A percentile compares a stretch with the other conserved stretches of the same genome.
Conservation (phyloP, 2,888 invertebrate genomes). For the Calameuta idolon region DNA sequence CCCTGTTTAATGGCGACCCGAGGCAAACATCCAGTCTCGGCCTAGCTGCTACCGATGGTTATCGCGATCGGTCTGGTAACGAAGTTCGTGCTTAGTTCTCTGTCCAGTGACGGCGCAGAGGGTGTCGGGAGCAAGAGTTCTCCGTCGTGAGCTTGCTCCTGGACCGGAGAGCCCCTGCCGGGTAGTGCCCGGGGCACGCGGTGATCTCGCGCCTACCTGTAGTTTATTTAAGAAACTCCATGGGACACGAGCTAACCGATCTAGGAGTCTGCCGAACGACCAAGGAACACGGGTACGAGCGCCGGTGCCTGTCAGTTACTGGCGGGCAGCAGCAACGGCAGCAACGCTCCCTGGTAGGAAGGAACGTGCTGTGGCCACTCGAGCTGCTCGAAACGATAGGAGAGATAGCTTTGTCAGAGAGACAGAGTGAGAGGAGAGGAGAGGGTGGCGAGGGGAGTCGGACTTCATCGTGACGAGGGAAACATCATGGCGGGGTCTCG, state of each 20-base stretch:
- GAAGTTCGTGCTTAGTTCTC: background rate
- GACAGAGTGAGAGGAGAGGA: constrained; percentile 5
- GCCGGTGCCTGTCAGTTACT: background rate
- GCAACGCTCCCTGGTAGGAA: background rate
- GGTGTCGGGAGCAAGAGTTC: background rate
- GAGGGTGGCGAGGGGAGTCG: constrained; percentile 10
- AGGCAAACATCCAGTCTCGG: background rate
- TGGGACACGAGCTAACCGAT: constrained; percentile 37
- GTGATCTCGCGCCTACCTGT: constrained; percentile 49
- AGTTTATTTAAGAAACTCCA: constrained; percentile 48
- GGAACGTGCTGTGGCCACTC: background rate
- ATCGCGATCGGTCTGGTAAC: background rate
- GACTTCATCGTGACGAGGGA: constrained; percentile 13
- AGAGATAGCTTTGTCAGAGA: background rate
- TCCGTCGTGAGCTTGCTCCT: background rate
- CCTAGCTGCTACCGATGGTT: background rate
- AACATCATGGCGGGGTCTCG: background rate
- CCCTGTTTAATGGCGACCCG: background rate
- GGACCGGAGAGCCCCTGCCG: background rate
- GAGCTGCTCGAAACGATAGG: background rate
- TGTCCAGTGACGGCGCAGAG: background rate
- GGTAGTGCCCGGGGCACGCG: constrained; percentile 21
- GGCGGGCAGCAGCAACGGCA: constrained; percentile 1
- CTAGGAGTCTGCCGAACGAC: background rate
- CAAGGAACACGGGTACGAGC: background rate